Evolutionary conservation across 2,113 vertebrate species (phyloP).

Genomic region (Hippopotamus amphibius): DNA sequence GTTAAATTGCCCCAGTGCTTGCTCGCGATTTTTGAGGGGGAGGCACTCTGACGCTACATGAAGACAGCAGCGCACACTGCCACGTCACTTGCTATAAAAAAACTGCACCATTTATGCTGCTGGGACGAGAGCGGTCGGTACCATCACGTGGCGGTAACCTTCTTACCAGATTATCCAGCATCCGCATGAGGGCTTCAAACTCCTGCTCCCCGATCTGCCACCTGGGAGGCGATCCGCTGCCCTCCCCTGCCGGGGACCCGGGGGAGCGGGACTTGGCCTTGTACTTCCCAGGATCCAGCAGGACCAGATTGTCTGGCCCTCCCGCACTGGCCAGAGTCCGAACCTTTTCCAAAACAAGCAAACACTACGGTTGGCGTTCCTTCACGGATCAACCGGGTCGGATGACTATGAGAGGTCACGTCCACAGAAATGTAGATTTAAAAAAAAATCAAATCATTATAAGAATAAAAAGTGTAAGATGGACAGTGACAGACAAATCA

Average conservation of each 20-base stretch:
- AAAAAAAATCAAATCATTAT: not conserved
- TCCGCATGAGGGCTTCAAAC: constrained; percentile 98
- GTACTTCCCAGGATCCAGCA: constrained; percentile 96
- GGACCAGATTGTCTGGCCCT: constrained; percentile 97
- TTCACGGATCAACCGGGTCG: not conserved
- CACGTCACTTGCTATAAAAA: not conserved
- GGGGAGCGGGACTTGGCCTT: constrained; percentile 93
- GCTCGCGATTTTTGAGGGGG: not conserved
- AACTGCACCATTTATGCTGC: no score
- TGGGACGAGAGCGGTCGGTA: not conserved
- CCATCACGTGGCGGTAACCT: accelerated
- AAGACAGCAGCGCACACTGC: not conserved
- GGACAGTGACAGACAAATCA: accelerated
- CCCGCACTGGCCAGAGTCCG: constrained; percentile 97
- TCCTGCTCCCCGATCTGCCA: constrained; percentile 99
- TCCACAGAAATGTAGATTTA: not conserved
- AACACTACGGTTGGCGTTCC: not conserved
- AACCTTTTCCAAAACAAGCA: constrained; percentile 88
- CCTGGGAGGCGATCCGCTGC: constrained; percentile 89
- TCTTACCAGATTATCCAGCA: constrained; percentile 99
- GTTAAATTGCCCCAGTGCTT: not conserved
- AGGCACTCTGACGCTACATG: not conserved
- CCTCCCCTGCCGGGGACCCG: constrained; percentile 89
- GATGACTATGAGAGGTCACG: not conserved
- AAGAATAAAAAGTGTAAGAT: accelerated